A percentile compares a stretch with the other conserved stretches of the same genome.
Evolutionary conservation across 2,888 invertebrate genomes (phyloP).

Genomic region (Melieria crassipennis): DNA sequence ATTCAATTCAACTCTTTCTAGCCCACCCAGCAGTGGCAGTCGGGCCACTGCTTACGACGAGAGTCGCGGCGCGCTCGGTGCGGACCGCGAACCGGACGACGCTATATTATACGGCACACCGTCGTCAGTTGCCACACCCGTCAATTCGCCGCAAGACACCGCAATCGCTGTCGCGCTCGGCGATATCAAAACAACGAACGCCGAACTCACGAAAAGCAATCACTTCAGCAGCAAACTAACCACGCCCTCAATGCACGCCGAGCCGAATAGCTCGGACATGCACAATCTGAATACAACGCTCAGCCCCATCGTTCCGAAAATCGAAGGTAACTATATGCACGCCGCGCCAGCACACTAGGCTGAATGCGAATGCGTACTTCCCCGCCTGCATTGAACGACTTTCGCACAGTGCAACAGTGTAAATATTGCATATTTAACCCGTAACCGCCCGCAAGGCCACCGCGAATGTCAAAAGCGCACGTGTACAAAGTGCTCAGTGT

Average conservation of each 20-base stretch:
- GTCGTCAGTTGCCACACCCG: neutral
- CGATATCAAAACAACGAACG: slow-evolving; percentile 30
- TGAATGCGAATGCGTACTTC: slow-evolving; percentile 1
- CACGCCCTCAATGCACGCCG: slow-evolving; percentile 46
- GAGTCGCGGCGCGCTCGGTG: neutral
- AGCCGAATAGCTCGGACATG: slow-evolving; percentile 47
- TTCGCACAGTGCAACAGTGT: neutral
- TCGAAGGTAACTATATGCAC: slow-evolving; percentile 53
- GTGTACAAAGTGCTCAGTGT: no score
- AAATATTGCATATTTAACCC: neutral
- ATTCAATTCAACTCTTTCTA: slow-evolving; percentile 86
- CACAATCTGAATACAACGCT: slow-evolving; percentile 47
- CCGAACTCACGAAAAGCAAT: neutral
- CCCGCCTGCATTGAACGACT: neutral
- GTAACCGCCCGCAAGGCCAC: neutral
- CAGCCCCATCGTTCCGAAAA: slow-evolving; percentile 43
- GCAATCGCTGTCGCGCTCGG: slow-evolving; percentile 9
- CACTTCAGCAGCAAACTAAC: slow-evolving; percentile 46
- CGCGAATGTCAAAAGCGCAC: no score
- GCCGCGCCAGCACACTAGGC: neutral
- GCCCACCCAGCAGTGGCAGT: slow-evolving; percentile 74
- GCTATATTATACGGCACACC: neutral
- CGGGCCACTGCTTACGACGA: neutral
- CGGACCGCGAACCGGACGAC: neutral
- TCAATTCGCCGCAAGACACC: slow-evolving; percentile 33